These are phyloP conservation scores for Ischnus inquisitorius DNA, from an alignment of 2,888 invertebrate species.

Conservation along the genomic window DNA sequence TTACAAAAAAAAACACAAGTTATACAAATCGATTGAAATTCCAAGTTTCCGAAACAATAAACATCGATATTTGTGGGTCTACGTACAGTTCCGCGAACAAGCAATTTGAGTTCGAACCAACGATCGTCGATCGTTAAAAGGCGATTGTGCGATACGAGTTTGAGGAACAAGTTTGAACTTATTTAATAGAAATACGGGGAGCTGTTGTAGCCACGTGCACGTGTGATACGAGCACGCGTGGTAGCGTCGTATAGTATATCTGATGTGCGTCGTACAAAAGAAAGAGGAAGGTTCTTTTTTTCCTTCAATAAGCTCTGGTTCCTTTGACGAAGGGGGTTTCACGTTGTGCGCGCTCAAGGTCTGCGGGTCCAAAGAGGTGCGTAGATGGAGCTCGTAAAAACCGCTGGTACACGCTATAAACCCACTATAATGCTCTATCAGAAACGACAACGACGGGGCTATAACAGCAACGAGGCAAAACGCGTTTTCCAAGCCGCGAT, in stretches of 20 bases:
- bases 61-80: too few relatives aligned
- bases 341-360: constrained; percentile 41
- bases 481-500: constrained; percentile 46
- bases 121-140: background rate
- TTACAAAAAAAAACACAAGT: too few relatives aligned
- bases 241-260: constrained; percentile 32
- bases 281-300: constrained; percentile 39
- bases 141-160: background rate
- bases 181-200: background rate
- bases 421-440: constrained; percentile 6
- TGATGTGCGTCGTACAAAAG: constrained; percentile 38
- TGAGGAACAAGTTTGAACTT: background rate
- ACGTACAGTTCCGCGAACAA: too few relatives aligned
- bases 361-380: constrained; percentile 8
- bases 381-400: constrained; percentile 14
- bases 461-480: constrained; percentile 23
- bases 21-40: too few relatives aligned
- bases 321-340: constrained; percentile 57
- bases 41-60: too few relatives aligned
- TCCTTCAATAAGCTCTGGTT: constrained; percentile 54
- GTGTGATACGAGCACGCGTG: constrained; percentile 1
- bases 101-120: background rate
- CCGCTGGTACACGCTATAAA: background rate
- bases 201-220: constrained; percentile 21
- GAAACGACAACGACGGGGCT: background rate